A percentile compares a stretch with the other conserved stretches of the same genome.
phyloP scores from a whole-genome alignment of 2,113 vertebrate species.

The Siniperca chuatsi region DNA sequence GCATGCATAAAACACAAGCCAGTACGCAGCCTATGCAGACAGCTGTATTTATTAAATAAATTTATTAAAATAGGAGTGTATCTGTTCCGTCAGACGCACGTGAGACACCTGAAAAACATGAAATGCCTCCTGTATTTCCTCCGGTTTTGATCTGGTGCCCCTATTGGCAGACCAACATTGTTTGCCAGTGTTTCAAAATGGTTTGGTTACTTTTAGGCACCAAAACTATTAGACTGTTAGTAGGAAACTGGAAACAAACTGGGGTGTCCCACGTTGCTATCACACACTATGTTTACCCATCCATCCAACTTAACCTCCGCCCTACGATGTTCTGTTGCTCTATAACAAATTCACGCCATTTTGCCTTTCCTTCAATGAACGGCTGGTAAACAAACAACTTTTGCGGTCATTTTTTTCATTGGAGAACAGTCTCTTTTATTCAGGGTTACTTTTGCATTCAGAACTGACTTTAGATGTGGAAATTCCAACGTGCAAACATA shows the following conservation, averaged over 20 bases:
- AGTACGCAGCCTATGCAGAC: too few species aligned
- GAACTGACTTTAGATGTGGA: neutral
- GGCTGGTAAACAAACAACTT: neutral
- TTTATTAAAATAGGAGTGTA: too few species aligned
- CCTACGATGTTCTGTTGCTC: too few species aligned
- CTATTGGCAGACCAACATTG: neutral
- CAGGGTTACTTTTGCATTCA: neutral
- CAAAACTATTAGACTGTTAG: too few species aligned
- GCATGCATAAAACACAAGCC: too few species aligned
- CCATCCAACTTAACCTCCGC: neutral
- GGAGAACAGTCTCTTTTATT: neutral
- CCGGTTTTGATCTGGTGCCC: neutral
- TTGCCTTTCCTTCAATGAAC: neutral
- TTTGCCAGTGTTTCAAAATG: neutral
- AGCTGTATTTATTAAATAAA: too few species aligned
- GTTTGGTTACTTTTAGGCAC: too few species aligned
- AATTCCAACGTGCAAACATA: neutral
- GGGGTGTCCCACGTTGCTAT: neutral
- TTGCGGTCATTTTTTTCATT: too few species aligned
- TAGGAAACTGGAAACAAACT: neutral
- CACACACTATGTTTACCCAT: neutral
- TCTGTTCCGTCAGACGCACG: too few species aligned
- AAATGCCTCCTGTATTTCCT: too few species aligned
- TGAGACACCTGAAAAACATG: neutral
- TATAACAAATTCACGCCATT: neutral